Conservation (phyloP, 2,113 vertebrate species). For the Periophthalmus modestus region DNA sequence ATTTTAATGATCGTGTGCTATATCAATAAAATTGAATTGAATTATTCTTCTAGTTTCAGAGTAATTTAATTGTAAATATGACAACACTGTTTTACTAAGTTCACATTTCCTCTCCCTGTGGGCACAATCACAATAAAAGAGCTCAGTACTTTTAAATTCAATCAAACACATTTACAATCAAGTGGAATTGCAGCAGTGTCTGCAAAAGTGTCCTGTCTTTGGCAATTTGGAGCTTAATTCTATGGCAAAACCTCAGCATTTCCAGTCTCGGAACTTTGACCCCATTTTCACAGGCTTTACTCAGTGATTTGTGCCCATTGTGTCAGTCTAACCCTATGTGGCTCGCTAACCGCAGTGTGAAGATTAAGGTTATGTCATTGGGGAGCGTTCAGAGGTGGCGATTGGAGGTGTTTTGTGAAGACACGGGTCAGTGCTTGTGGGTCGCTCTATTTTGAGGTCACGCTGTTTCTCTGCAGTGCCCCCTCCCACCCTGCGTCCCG, state of each 20-base stretch:
- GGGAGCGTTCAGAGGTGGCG: conserved; percentile 14
- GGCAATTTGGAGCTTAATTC: conserved; percentile 43
- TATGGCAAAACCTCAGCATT: conserved; percentile 34
- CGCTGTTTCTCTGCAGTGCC: conserved; percentile 8
- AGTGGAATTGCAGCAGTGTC: conserved; percentile 5
- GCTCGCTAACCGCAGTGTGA: conserved; percentile 28
- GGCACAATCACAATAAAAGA: conserved; percentile 17
- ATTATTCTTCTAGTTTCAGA: background rate
- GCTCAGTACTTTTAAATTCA: conserved; percentile 19
- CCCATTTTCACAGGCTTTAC: conserved; percentile 38
- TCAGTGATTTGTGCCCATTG: conserved; percentile 49
- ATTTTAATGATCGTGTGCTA: too few relatives aligned
- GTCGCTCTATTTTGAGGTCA: conserved; percentile 39
- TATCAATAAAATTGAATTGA: too few relatives aligned
- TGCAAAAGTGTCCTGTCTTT: conserved; percentile 23
- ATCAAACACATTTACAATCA: conserved; percentile 20
- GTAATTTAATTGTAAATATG: conserved; percentile 1
- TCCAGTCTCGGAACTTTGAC: conserved; percentile 47
- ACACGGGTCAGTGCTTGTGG: conserved; percentile 52
- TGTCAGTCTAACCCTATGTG: conserved; percentile 43
- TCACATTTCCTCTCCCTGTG: conserved; percentile 24
- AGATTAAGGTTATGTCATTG: conserved; percentile 37
- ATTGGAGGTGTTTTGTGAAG: conserved; percentile 50
- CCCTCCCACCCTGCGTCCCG: conserved; percentile 17
- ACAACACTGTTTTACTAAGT: conserved; percentile 1